A percentile compares a stretch with the other conserved stretches of the same genome.
Evolutionary conservation across 2,888 invertebrate genomes (phyloP).

Genomic region (Sphinx pinastri): DNA sequence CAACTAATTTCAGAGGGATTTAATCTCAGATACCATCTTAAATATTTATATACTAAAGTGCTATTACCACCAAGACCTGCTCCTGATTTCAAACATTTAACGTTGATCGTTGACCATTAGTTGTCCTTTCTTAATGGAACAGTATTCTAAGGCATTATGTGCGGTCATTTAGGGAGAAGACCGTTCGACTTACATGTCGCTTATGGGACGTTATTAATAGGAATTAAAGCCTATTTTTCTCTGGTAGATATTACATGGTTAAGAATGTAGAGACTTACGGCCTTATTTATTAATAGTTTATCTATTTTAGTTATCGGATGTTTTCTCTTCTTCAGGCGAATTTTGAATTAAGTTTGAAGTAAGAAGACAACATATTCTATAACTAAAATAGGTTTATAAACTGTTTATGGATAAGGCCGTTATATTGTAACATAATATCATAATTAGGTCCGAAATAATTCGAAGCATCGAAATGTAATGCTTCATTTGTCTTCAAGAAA

Average conservation of each 20-base stretch:
- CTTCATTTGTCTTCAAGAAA: background rate
- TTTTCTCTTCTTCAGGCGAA: too few relatives aligned
- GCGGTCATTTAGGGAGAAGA: constrained; percentile 37
- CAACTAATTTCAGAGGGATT: constrained; percentile 27
- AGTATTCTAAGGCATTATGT: constrained; percentile 37
- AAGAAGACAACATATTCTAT: too few relatives aligned
- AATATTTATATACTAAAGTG: constrained; percentile 40
- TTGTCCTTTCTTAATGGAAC: constrained; percentile 49
- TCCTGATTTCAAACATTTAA: constrained; percentile 51
- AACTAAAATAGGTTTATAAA: too few relatives aligned
- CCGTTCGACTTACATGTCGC: constrained; percentile 29
- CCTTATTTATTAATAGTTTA: too few relatives aligned
- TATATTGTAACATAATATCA: too few relatives aligned
- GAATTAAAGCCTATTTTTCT: background rate
- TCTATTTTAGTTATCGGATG: too few relatives aligned
- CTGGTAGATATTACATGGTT: background rate
- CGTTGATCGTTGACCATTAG: constrained; percentile 43
- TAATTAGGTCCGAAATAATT: too few relatives aligned
- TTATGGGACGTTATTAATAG: background rate
- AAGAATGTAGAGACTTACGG: too few relatives aligned
- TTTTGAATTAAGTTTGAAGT: too few relatives aligned
- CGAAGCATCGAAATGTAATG: too few relatives aligned
- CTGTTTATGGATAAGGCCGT: too few relatives aligned
- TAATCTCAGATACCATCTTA: constrained; percentile 34
- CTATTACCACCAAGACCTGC: constrained; percentile 32